Conservation (phyloP, 2,888 invertebrate species). For the Bedellia somnulentella region DNA sequence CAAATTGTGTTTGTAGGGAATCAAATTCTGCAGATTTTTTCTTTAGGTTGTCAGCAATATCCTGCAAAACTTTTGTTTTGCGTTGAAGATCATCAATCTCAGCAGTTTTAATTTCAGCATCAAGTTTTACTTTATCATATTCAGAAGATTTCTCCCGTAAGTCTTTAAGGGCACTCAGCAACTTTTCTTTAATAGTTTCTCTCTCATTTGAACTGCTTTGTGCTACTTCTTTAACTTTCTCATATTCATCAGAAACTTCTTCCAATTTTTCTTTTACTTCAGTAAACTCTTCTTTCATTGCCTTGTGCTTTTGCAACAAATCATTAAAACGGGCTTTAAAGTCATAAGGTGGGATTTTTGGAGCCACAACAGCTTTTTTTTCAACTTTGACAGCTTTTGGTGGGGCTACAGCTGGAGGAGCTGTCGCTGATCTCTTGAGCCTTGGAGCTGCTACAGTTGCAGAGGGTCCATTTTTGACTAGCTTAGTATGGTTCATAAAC, state of each 20-base stretch:
- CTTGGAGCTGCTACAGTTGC: slow-evolving; percentile 24
- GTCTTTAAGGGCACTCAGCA: slow-evolving; percentile 30
- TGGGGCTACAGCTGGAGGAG: slow-evolving; percentile 21
- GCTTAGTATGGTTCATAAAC: slow-evolving; percentile 40
- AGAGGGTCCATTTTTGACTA: slow-evolving; percentile 12
- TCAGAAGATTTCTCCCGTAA: slow-evolving; percentile 30
- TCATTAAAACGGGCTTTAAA: slow-evolving; percentile 66
- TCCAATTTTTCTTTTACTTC: slow-evolving; percentile 53
- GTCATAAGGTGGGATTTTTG: slow-evolving; percentile 65
- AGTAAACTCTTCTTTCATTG: slow-evolving; percentile 51
- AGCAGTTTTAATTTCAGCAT: slow-evolving; percentile 38
- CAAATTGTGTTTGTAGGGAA: slow-evolving; percentile 29
- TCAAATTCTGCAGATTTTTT: slow-evolving; percentile 37
- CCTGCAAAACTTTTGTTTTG: slow-evolving; percentile 39
- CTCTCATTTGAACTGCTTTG: slow-evolving; percentile 28
- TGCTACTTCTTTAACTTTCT: slow-evolving; percentile 41
- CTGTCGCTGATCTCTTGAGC: slow-evolving; percentile 36
- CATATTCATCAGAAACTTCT: slow-evolving; percentile 52
- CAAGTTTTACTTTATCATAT: slow-evolving; percentile 36
- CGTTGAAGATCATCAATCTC: slow-evolving; percentile 41
- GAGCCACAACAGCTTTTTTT: slow-evolving; percentile 39
- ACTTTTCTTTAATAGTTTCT: slow-evolving; percentile 34
- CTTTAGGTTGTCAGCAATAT: slow-evolving; percentile 37
- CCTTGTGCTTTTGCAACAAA: slow-evolving; percentile 62
- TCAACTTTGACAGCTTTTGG: slow-evolving; percentile 36